A percentile compares a stretch with the other conserved stretches of the same genome.
phyloP scores from a whole-genome alignment of 92 coral and sea anemone species.

The Hydrozoanthus gracilis region DNA sequence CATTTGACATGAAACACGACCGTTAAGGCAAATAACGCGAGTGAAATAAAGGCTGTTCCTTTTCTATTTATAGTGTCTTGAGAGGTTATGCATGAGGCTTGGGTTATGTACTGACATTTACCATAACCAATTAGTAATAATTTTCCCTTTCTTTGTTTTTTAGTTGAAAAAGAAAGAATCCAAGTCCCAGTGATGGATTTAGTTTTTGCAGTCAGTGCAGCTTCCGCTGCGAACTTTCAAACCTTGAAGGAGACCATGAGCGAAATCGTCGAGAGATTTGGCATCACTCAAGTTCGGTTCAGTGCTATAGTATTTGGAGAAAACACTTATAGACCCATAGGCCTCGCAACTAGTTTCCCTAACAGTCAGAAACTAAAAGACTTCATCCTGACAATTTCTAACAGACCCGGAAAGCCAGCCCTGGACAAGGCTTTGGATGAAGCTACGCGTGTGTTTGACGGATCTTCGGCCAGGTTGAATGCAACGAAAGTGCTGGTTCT shows the following conservation, averaged over 20 bases:
- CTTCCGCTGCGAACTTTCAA: conserved; percentile 58
- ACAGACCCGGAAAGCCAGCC: conserved; percentile 70
- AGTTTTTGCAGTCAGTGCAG: conserved; percentile 78
- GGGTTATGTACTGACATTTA: background rate
- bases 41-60: too few relatives aligned
- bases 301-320: conserved; percentile 77
- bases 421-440: conserved; percentile 79
- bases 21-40: too few relatives aligned
- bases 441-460: conserved; percentile 77
- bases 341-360: conserved; percentile 55
- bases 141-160: background rate
- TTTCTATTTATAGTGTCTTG: too few relatives aligned
- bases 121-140: background rate
- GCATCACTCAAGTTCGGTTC: conserved; percentile 67
- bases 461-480: conserved; percentile 65
- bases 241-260: conserved; percentile 74
- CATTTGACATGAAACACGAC: too few relatives aligned
- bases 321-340: conserved; percentile 48
- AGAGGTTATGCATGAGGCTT: too few relatives aligned
- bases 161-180: conserved; percentile 21
- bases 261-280: conserved; percentile 70
- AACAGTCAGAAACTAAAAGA: conserved; percentile 52
- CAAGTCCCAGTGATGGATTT: conserved; percentile 76
- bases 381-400: conserved; percentile 66
- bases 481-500: conserved; percentile 74